Evolutionary conservation across 2,888 invertebrate genomes (phyloP).

Genomic region (Drosophila glabriapex): DNA sequence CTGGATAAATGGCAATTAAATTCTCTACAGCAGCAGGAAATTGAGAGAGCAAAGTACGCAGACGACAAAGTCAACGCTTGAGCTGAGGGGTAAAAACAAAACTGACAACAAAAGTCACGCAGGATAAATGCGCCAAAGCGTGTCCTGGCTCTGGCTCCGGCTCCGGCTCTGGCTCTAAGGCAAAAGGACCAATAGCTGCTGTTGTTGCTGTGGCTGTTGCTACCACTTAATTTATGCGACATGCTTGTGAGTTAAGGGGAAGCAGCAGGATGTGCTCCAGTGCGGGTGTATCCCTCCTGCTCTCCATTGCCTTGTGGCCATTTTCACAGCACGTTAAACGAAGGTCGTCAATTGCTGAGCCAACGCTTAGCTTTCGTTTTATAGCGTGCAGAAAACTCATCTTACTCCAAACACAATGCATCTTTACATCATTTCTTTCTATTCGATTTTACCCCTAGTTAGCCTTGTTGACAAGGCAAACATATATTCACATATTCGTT

Average conservation of each 20-base stretch:
- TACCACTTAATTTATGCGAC: conserved; percentile 70
- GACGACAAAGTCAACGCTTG: conserved; percentile 42
- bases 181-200: conserved; percentile 59
- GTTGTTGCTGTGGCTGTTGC: conserved; percentile 23
- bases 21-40: conserved; percentile 52
- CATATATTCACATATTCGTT: neutral
- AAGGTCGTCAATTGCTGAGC: conserved; percentile 61
- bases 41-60: conserved; percentile 50
- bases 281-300: neutral
- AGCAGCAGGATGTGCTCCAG: neutral
- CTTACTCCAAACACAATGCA: conserved; percentile 32
- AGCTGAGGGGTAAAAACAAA: conserved; percentile 8
- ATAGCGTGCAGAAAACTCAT: conserved; percentile 54
- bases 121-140: conserved; percentile 53
- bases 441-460: conserved; percentile 15
- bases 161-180: conserved; percentile 16
- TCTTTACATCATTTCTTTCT: conserved; percentile 20
- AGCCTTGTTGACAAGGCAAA: conserved; percentile 33
- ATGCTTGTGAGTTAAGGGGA: conserved; percentile 12
- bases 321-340: conserved; percentile 67
- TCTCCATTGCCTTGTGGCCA: conserved; percentile 49
- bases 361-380: conserved; percentile 54
- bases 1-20: conserved; percentile 75
- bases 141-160: conserved; percentile 12
- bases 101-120: conserved; percentile 68